phyloP scores from a whole-genome alignment of 1,140 invertebrate genomes.

The Cyclina sinensis region DNA sequence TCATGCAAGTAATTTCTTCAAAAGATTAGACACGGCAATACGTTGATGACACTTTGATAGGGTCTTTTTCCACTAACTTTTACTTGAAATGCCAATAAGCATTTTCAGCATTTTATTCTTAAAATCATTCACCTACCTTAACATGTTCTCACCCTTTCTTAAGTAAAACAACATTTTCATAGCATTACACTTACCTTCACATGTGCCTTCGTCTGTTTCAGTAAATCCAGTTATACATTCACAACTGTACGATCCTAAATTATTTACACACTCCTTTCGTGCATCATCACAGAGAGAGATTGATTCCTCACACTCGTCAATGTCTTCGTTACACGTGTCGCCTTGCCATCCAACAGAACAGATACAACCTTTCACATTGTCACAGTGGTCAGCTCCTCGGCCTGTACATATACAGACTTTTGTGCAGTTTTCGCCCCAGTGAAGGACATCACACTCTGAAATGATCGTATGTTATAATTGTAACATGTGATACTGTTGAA shows the following conservation, averaged over 20 bases:
- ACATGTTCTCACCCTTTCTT: not conserved
- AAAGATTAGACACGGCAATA: no score
- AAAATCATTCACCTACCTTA: not conserved
- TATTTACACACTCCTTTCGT: slow-evolving; percentile 18
- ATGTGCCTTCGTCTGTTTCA: not conserved
- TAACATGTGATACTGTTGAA: no score
- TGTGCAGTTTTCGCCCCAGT: slow-evolving; percentile 30
- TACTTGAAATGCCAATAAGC: not conserved
- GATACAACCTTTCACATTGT: slow-evolving; percentile 40
- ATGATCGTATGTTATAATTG: no score
- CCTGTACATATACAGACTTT: slow-evolving; percentile 38
- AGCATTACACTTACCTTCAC: not conserved
- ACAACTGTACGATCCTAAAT: slow-evolving; percentile 15
- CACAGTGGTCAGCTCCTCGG: slow-evolving; percentile 9
- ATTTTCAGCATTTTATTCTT: not conserved
- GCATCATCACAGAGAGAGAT: slow-evolving; percentile 4
- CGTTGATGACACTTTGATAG: no score
- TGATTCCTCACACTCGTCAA: slow-evolving; percentile 13
- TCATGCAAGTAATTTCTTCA: no score
- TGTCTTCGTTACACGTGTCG: slow-evolving; percentile 42
- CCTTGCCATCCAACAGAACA: slow-evolving; percentile 49
- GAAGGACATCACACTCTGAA: slow-evolving; percentile 20
- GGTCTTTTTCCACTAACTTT: not conserved
- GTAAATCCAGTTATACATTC: slow-evolving; percentile 29
- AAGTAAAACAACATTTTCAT: not conserved